Base-by-base conservation (phyloP, 2,797 vertebrate species). In the Botia almorhae region DNA sequence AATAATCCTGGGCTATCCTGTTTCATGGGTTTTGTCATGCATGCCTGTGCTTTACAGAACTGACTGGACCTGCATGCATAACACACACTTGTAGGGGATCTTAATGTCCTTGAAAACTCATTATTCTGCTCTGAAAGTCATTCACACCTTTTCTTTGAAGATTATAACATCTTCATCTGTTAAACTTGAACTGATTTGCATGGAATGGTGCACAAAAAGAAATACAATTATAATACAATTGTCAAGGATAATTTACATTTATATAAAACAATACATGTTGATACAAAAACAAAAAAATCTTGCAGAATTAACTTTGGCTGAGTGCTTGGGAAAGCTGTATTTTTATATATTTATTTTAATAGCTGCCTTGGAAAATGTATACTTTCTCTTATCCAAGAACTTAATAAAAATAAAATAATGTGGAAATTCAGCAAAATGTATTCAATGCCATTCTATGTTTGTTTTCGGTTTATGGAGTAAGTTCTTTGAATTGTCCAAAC, bases 11-110 rank as follows among this genome's bases (percentile, higher is more conserved):
- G 55, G 10, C 26, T 83, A 83, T 79, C 69, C 36, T 23, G 23
- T 85, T 83, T 81, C 76, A 63, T 43, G 17, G 67, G 68, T 69
- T 72, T 78, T 85, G 58, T 81, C 67, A 80, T 79, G 71, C 74
- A 67, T 81, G 43, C 71, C 33, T 68, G 5, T 51, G 19, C 53
- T 81, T 80, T 72, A 74, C 12, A 67, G 29, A 55, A 53, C 19
- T 72, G 33, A 48, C 61, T 67, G 16, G 43, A 75, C 43, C 12
- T 75, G 60, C 81, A 55, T 61, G 60, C 74, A 74, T 21, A 56
- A 69, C 17, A 65, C 46, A 75, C 50, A 63, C 56, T 36, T 51
- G 43, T 51, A 23, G 23, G 46, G 13, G 39, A 61, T 78, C 43
- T 70, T 21, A 69, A 61, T 65, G 33, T 0, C 3, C 21, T 48